These are phyloP conservation scores for Cistogaster globosa DNA, from an alignment of 2,888 invertebrate genomes.

Conservation along the genomic window DNA sequence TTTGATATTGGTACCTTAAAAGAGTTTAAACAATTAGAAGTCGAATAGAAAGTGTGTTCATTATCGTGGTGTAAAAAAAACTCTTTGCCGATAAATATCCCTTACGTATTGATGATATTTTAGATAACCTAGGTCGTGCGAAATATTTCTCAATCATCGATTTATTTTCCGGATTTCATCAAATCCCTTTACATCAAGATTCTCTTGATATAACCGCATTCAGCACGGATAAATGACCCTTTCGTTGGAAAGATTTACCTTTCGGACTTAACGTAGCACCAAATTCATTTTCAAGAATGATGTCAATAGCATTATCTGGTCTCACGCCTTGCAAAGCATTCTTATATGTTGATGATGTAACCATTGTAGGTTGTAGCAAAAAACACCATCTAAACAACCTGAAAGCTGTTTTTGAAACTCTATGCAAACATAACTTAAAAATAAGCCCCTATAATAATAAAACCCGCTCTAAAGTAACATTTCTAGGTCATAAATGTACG, in stretches of 20 bases:
- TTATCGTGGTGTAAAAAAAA: too few species aligned
- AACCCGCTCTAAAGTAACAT: constrained; percentile 45
- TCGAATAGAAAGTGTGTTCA: too few species aligned
- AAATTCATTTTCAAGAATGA: constrained; percentile 69
- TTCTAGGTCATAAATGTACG: constrained; percentile 54
- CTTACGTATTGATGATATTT: constrained; percentile 3
- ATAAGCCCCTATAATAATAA: constrained; percentile 27
- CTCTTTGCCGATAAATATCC: neutral
- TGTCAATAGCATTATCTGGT: constrained; percentile 74
- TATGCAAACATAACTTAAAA: constrained; percentile 44
- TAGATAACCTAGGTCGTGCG: neutral
- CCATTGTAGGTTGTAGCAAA: constrained; percentile 48
- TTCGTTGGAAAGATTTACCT: constrained; percentile 61
- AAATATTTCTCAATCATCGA: constrained; percentile 1
- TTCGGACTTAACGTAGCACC: constrained; percentile 74
- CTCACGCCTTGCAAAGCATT: constrained; percentile 41
- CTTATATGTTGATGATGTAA: constrained; percentile 74
- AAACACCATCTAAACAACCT: constrained; percentile 49
- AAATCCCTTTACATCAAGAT: constrained; percentile 4
- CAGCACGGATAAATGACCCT: constrained; percentile 1
- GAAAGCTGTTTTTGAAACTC: constrained; percentile 45
- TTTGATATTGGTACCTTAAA: too few species aligned
- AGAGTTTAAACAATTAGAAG: neutral
- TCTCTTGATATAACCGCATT: constrained; percentile 12
- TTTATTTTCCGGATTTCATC: constrained; percentile 15